Conservation (phyloP, 2,113 vertebrate genomes). For the Microcebus murinus region DNA sequence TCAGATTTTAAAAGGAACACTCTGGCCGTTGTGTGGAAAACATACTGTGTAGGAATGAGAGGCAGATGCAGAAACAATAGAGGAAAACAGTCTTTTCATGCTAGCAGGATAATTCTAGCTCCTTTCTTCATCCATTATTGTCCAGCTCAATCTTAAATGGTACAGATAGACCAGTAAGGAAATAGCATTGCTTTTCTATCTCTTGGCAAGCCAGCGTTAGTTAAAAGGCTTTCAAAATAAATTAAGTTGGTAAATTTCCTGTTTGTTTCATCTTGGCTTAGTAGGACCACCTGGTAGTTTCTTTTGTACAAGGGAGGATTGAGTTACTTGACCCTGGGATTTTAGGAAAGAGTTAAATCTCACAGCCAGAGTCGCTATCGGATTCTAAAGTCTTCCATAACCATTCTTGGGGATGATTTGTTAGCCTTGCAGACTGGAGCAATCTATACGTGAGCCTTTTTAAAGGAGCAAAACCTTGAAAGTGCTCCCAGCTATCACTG, state of each 20-base stretch:
- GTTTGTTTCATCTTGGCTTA: background rate
- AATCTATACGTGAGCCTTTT: background rate
- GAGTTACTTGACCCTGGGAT: background rate
- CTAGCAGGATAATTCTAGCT: background rate
- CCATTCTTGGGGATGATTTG: background rate
- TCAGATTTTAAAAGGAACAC: background rate
- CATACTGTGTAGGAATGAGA: background rate
- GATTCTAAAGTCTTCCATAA: background rate
- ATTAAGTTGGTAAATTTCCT: background rate
- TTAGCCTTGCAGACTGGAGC: background rate
- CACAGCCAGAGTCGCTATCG: background rate
- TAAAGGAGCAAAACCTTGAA: conserved; percentile 17
- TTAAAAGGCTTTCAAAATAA: background rate
- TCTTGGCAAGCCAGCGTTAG: background rate
- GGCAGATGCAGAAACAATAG: background rate
- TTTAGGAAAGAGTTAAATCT: background rate
- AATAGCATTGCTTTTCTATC: background rate
- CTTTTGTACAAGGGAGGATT: background rate
- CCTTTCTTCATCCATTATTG: background rate
- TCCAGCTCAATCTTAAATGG: background rate
- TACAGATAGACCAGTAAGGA: background rate
- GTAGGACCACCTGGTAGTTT: background rate
- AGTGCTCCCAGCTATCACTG: background rate
- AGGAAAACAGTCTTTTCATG: background rate
- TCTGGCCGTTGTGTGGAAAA: background rate